phyloP scores from a whole-genome alignment of 2,113 vertebrate species.

The Rousettus leschenaultii region DNA sequence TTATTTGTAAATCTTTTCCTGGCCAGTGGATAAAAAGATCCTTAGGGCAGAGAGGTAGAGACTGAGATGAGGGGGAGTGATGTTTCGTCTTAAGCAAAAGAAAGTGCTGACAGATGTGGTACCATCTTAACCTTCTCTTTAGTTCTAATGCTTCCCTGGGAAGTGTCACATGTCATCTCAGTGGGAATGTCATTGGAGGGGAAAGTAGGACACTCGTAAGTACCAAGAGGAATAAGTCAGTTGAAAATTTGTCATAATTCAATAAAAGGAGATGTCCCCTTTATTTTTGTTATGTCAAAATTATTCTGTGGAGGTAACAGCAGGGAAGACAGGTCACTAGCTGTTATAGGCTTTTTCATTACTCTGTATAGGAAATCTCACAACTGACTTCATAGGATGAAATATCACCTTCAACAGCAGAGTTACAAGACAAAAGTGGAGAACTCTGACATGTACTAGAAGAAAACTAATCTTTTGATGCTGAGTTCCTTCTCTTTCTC shows the following conservation, averaged over 20 bases:
- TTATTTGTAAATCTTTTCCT: neutral
- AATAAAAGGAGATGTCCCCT: slow-evolving; percentile 28
- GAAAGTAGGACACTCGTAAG: slow-evolving; percentile 40
- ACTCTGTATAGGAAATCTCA: slow-evolving; percentile 16
- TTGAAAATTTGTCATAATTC: slow-evolving; percentile 41
- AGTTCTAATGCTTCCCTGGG: neutral
- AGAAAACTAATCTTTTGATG: neutral
- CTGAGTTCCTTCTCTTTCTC: neutral
- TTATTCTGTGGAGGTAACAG: slow-evolving; percentile 22
- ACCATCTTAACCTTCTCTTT: slow-evolving; percentile 6
- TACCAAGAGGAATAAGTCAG: slow-evolving; percentile 14
- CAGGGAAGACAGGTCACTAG: neutral
- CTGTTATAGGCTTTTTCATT: slow-evolving; percentile 39
- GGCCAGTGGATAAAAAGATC: neutral
- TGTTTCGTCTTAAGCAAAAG: neutral
- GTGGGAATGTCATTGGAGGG: slow-evolving; percentile 18
- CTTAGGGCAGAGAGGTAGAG: neutral
- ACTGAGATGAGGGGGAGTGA: neutral
- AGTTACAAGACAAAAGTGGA: neutral
- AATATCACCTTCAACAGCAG: slow-evolving; percentile 1
- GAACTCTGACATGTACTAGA: neutral
- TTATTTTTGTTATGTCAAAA: slow-evolving; percentile 45
- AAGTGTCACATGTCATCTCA: slow-evolving; percentile 15
- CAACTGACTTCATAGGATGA: slow-evolving; percentile 5
- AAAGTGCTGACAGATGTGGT: neutral